Conservation (phyloP, 2,888 invertebrate genomes). For the Ommatoiulus sabulosus region DNA sequence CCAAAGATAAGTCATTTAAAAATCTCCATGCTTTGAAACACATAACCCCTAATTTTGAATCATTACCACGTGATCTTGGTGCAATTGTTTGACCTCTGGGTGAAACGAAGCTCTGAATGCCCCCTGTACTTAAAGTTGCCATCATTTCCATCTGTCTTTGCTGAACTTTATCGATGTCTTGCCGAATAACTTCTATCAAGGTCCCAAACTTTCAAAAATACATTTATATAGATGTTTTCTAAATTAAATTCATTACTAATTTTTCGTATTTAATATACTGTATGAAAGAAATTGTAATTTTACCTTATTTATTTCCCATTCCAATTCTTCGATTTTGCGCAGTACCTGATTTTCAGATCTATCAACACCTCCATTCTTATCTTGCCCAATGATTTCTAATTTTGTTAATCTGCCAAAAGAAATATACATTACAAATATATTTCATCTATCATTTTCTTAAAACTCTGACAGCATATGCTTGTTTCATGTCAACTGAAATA, state of each 20-base stretch:
- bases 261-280: too few species aligned
- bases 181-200: slow-evolving; percentile 62
- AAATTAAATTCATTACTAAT: not conserved
- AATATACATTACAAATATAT: not conserved
- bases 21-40: not conserved
- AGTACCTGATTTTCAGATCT: slow-evolving; percentile 58
- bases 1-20: too few species aligned
- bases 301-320: slow-evolving; percentile 61
- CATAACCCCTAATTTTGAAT: not conserved
- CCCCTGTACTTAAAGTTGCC: slow-evolving; percentile 58
- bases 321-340: slow-evolving; percentile 60
- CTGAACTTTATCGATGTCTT: slow-evolving; percentile 63
- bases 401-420: slow-evolving; percentile 59
- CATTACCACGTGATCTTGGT: slow-evolving; percentile 23
- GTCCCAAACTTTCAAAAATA: slow-evolving; percentile 61
- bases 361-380: slow-evolving; percentile 57
- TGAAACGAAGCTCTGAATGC: slow-evolving; percentile 47
- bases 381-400: slow-evolving; percentile 61
- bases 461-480: too few species aligned
- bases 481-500: too few species aligned
- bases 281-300: not conserved
- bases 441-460: not conserved
- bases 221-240: not conserved
- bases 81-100: slow-evolving; percentile 47
- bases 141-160: slow-evolving; percentile 62